A percentile compares a stretch with the other conserved stretches of the same genome.
phyloP scores from a whole-genome alignment of 2,888 invertebrate species.

The Mantis religiosa region DNA sequence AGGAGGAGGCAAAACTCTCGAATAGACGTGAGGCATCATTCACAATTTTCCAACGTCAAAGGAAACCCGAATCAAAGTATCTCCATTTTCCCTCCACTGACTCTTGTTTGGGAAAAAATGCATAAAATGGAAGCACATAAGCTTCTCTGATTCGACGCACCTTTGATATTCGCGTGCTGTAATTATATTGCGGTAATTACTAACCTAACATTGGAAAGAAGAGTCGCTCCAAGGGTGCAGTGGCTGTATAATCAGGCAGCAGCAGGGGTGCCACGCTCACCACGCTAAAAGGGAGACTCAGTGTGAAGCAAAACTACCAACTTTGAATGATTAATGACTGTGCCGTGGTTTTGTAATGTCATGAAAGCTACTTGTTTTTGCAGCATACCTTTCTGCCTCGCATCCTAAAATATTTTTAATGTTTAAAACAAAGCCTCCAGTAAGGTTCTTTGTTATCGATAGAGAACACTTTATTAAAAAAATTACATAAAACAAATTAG shows the following conservation, averaged over 20 bases:
- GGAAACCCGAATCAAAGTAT: conserved; percentile 6
- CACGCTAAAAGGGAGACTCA: not conserved
- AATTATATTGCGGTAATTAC: conserved; percentile 23
- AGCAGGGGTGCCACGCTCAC: not conserved
- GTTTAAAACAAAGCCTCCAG: not conserved
- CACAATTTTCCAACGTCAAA: conserved; percentile 8
- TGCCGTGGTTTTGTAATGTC: not conserved
- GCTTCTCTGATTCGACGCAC: conserved; percentile 14
- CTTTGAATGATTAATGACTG: not conserved
- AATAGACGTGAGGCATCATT: not conserved
- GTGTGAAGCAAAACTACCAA: not conserved
- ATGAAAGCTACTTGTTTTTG: not conserved
- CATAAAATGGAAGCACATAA: conserved; percentile 2
- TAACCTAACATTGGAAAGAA: conserved; percentile 5
- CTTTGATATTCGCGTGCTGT: conserved; percentile 8
- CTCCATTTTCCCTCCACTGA: not conserved
- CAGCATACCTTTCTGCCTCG: not conserved
- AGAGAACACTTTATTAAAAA: not conserved
- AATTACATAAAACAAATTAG: too few species aligned
- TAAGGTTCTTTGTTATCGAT: not conserved
- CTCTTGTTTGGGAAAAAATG: not conserved
- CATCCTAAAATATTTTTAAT: not conserved
- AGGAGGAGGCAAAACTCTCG: not conserved
- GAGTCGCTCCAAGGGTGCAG: not conserved
- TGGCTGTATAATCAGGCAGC: not conserved